These are phyloP conservation scores for Mesitornis unicolor DNA, from an alignment of 2,113 vertebrate species.

Conservation along the genomic window DNA sequence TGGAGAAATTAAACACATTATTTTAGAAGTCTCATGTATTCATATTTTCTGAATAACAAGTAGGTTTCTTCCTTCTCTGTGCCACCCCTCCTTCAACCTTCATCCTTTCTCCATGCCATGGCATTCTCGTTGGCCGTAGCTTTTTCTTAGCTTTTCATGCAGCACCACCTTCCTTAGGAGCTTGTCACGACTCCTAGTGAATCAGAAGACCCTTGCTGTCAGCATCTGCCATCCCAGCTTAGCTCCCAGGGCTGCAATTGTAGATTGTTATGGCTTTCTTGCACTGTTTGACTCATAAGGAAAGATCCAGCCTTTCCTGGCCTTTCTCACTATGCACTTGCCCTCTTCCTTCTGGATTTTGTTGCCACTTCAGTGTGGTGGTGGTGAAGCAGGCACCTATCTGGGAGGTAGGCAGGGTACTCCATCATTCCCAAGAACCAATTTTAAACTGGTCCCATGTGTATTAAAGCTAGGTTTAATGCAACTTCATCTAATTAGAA, in stretches of 20 bases:
- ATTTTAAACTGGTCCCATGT: background rate
- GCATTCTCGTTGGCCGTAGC: accelerated
- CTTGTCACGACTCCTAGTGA: background rate
- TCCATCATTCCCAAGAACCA: background rate
- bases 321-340: accelerated
- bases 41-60: background rate
- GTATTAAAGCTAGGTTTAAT: background rate
- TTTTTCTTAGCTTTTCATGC: background rate
- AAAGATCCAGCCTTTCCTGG: background rate
- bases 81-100: background rate
- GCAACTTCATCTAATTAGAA: background rate
- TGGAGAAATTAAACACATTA: background rate
- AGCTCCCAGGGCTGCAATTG: background rate
- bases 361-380: background rate
- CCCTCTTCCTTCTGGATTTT: background rate
- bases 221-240: background rate
- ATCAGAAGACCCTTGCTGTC: background rate
- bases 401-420: background rate
- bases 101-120: background rate
- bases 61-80: background rate
- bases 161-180: background rate
- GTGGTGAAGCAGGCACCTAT: background rate
- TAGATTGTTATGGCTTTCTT: background rate
- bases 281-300: background rate
- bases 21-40: background rate